Evolutionary conservation across 2,797 vertebrate genomes (phyloP), one percentile per base, ranked within the genome.

Genomic region (Apodemus agrarius): DNA sequence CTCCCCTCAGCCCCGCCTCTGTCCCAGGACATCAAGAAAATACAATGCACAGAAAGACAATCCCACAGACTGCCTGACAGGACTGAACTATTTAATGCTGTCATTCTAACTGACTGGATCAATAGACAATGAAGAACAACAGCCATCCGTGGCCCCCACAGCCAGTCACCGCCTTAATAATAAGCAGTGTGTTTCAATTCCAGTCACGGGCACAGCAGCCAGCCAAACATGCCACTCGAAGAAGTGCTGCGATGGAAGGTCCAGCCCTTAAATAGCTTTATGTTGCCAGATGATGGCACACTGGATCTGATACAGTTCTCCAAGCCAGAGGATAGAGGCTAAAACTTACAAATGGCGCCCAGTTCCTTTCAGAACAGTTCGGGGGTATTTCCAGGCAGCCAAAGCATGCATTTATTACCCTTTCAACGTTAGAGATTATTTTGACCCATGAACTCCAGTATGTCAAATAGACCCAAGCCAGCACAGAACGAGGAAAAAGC

Each of bases 61-160:
- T 91, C 40, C 80, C 67, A 81, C 46, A 93, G 95, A 94, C 92
- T 26, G 37, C 9, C 74, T 88, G 96, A 86, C 1, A 75, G 52
- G 54, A 84, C n/a, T 12, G 1, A 95, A 79, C 61, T 88, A 78
- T 40, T 65, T 95, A 93, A 96, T 0, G 3, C 43, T 49, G 80
- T 52, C 57, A 91, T 86, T 97, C 69, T 81, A 83, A 94, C 61
- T 93, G 82, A 96, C 37, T 74, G 79, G 86, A 96, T 96, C 95
- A 97, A 93, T 63, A 87, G 93, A 95, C 78, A 94, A 86, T 57
- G 63, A 89, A 89, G 94, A 79, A 63, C 65, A 69, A 67, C 34
- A 85, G 88, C 67, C 69, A 40, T 34, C 40, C 31, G 54, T 40
- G 57, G 11, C 43, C 74, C 74, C 86, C 82, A 78, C 21, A 95